These are phyloP conservation scores for Pelobates cultripes DNA, from an alignment of 2,797 vertebrate genomes.

Conservation along the genomic window DNA sequence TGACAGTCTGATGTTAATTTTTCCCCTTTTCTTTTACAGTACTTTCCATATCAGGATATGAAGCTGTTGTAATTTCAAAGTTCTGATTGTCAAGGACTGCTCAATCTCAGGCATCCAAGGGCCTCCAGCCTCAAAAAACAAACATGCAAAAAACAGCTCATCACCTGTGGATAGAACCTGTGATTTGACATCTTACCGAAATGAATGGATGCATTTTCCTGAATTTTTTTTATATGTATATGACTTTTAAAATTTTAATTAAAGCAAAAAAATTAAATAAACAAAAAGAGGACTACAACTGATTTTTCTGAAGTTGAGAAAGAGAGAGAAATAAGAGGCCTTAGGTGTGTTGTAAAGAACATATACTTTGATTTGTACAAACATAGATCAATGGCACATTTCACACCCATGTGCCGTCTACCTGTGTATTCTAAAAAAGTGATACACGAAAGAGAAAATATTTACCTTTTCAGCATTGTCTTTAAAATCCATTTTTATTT, in stretches of 20 bases:
- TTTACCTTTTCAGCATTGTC: too few relatives aligned
- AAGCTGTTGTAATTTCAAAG: slow-evolving; percentile 59
- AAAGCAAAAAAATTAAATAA: slow-evolving; percentile 63
- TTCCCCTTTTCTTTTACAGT: slow-evolving; percentile 69
- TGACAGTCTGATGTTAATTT: too few relatives aligned
- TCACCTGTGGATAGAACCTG: slow-evolving; percentile 6
- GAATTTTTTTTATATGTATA: slow-evolving; percentile 60
- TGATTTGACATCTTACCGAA: slow-evolving; percentile 35
- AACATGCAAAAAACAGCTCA: slow-evolving; percentile 41
- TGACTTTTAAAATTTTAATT: slow-evolving; percentile 64
- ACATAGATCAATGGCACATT: neutral
- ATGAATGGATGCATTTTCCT: slow-evolving; percentile 53
- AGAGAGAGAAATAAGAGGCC: slow-evolving; percentile 16
- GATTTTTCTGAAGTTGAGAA: neutral
- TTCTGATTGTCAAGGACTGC: slow-evolving; percentile 53
- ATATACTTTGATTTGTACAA: slow-evolving; percentile 9
- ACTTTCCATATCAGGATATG: slow-evolving; percentile 98
- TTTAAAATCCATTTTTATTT: neutral
- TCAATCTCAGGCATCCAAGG: slow-evolving; percentile 63
- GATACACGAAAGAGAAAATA: too few relatives aligned
- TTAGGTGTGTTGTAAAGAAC: slow-evolving; percentile 16
- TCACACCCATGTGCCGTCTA: neutral
- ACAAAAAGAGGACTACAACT: neutral
- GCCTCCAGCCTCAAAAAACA: neutral
- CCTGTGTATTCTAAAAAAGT: neutral